Base-by-base conservation (phyloP, 2,888 invertebrate species). In the Zhengitettix transpicula region DNA sequence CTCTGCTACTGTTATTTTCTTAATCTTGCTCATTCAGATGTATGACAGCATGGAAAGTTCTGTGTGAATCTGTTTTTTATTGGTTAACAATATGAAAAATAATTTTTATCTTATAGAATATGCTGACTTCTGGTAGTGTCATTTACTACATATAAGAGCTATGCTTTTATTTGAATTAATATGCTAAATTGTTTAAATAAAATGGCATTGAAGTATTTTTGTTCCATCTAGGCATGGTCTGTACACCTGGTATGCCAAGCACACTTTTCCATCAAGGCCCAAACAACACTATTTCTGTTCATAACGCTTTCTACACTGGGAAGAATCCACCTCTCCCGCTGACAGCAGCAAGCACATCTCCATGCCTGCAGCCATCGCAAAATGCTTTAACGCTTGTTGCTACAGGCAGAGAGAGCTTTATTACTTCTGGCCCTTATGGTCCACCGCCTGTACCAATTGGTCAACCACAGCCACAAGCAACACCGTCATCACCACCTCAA, bases 391-490 rank as follows among this genome's bases (percentile, higher is more conserved):
- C 47, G n/a, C 47, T 47, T 47, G 47, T 47, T 14, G 28, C 55
- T 40, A 28, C 55, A 55, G 28, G 28, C 15, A 12, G 28, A n/a
- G n/a, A 10, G 17, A 40, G 55, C 14, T 55, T 55, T 55, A 40
- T 55, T 55, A 57, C 76, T 75, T 67, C 75, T 75, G 67, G 76
- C 75, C 67, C 58, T 10, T 58, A 56, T 42, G 57, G 58, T 9
- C 75, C 77, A 69, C 74, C 77, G 69, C 76, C 77, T 65, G 75
- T 76, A 72, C 72, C 74, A 69, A 76, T 74, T 72, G 73, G 75
- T 63, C 75, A 75, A 72, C 60, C 40, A 56, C 76, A 74, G 73
- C 74, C 52, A 40, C 57, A 60, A 55, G 47, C 51, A 41, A 52
- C 53, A 15, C 55, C 55, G n/a, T 14, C 53, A 3, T 53, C 57